Evolutionary conservation across 2,888 invertebrate genomes (phyloP).

Genomic region (Chrysina gloriosa): DNA sequence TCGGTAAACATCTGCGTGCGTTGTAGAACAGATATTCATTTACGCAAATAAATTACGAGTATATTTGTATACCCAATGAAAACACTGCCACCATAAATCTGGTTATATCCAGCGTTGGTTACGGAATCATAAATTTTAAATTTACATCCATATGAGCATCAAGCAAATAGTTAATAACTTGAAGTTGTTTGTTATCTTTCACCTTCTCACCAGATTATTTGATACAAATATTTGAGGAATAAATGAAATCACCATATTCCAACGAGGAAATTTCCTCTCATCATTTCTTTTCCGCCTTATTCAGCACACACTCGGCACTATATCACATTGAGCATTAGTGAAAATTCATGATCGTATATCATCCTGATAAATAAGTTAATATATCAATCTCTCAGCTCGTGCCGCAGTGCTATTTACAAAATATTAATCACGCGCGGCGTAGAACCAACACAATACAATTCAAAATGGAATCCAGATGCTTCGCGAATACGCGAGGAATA

Average conservation of each 20-base stretch:
- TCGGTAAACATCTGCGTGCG: too few species aligned
- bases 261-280: neutral
- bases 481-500: neutral
- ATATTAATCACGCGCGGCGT: neutral
- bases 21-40: too few species aligned
- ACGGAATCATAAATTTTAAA: neutral
- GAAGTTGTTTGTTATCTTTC: neutral
- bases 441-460: neutral
- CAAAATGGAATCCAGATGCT: neutral
- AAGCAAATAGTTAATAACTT: neutral
- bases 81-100: too few species aligned
- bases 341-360: slow-evolving; percentile 5
- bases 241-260: neutral
- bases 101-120: too few species aligned
- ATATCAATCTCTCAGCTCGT: slow-evolving; percentile 5
- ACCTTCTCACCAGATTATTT: neutral
- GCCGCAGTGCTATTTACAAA: neutral
- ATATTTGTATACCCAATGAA: too few species aligned
- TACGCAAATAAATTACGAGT: too few species aligned
- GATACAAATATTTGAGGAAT: neutral
- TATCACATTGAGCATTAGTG: neutral
- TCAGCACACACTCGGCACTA: neutral
- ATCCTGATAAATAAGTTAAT: slow-evolving; percentile 6
- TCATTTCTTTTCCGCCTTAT: neutral
- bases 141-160: neutral